Conservation (phyloP, 2,888 invertebrate genomes). For the Meloe dianella region DNA sequence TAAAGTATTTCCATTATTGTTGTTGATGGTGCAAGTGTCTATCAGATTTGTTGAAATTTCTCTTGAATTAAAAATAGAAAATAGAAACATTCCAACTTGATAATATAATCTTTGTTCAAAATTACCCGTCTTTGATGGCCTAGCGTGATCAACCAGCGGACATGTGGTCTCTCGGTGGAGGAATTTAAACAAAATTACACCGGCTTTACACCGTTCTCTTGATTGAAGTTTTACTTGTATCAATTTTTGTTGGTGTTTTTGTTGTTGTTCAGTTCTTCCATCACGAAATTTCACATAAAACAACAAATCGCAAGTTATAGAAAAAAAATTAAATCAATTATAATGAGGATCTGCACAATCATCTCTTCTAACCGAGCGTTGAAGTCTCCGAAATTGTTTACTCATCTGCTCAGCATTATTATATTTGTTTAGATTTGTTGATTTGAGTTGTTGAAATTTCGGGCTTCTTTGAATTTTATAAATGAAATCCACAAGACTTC, state of each 20-base stretch:
- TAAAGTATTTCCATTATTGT: conserved; percentile 10
- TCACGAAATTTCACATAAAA: background rate
- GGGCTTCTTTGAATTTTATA: background rate
- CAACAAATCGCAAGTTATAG: background rate
- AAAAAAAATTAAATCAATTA: conserved; percentile 1
- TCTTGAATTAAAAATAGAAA: background rate
- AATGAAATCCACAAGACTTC: background rate
- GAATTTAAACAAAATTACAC: background rate
- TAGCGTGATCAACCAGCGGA: conserved; percentile 8
- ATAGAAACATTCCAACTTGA: background rate
- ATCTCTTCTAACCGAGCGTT: background rate
- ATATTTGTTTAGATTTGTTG: background rate
- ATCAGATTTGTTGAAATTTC: conserved; percentile 10
- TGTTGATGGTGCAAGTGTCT: conserved; percentile 10
- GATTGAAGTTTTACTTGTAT: background rate
- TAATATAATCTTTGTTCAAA: conserved; percentile 4
- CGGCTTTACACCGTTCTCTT: background rate
- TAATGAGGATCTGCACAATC: background rate
- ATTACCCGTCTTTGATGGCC: background rate
- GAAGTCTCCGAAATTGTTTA: background rate
- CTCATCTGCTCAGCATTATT: background rate
- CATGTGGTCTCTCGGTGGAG: background rate
- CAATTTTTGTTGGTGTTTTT: too few relatives aligned
- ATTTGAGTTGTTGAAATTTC: background rate
- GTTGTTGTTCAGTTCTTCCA: background rate